Evolutionary conservation across 35 echinoderm and acorn worm genomes (phyloP).

Genomic region (Lytechinus variegatus): DNA sequence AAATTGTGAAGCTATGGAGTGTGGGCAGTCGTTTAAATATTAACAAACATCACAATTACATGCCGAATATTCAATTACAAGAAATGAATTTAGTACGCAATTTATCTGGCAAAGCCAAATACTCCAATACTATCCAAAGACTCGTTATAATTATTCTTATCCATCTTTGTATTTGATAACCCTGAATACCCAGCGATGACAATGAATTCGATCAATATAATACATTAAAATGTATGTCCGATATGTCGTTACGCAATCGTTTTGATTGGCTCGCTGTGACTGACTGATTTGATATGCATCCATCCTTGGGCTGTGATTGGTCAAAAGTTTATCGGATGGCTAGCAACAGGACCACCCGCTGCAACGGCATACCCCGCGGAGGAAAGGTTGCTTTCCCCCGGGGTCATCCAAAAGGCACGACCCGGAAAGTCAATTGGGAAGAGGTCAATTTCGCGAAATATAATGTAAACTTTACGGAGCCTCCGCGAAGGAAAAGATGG

Average conservation of each 20-base stretch:
- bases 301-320: not conserved
- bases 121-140: too few species aligned
- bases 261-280: not conserved
- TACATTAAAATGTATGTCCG: too few species aligned
- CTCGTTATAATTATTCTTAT: too few species aligned
- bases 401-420: conserved; percentile 40
- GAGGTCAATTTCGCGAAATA: conserved; percentile 42
- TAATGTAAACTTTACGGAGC: conserved; percentile 42
- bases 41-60: too few species aligned
- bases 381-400: conserved; percentile 28
- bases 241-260: not conserved
- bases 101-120: too few species aligned
- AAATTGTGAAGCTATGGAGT: too few species aligned
- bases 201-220: too few species aligned
- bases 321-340: not conserved
- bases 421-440: conserved; percentile 38
- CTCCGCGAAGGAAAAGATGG: conserved; percentile 31
- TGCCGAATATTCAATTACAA: too few species aligned
- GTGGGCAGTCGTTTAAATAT: too few species aligned
- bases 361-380: not conserved
- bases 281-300: not conserved
- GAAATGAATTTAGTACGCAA: too few species aligned
- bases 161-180: too few species aligned
- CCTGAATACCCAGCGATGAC: too few species aligned
- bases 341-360: not conserved